Base-by-base conservation (phyloP, 2,113 vertebrate species). In the Coturnix japonica region DNA sequence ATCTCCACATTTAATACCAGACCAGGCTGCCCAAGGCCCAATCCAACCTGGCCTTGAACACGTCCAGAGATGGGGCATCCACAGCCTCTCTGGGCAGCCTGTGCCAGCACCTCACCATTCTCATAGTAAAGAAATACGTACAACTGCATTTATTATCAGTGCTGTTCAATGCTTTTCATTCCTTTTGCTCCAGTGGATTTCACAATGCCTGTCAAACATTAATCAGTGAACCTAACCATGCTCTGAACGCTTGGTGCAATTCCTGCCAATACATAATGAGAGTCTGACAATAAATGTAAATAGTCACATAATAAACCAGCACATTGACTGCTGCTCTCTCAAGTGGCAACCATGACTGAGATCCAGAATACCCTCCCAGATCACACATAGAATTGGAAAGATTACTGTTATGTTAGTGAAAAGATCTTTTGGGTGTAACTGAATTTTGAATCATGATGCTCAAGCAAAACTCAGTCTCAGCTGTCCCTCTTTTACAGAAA, bases 201-300 rank as follows among this genome's bases (percentile, higher is more conserved):
- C 89, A 89, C 60, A 95, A 94, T 89, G 47, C 65, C 66, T 91
- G 78, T 80, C 61, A 95, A 94, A 94, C 61, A 94, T 89, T 85
- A 87, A 95, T 89, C 75, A 41, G 72, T 26, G 33, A 83, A 78
- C 18, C 35, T 71, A 85, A 84, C 47, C 71, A 75, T 56, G 43
- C n/a, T 60, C 6, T 1, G 59, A 82, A 51, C 70, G 26, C 35
- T 85, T 60, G 19, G 17, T 85, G 67, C 31, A 77, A 63, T 61
- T 73, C 26, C 49, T 95, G 30, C 49, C 0, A 0, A 64, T 35
- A 67, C 1, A 1, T 59, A 63, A 67, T 19, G 41, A 84, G 28
- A 81, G 56, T 44, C 37, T 21, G 23, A 23, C 65, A 78, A 28
- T 51, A 59, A 43, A 69, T 64, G n/a, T 15, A 60, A 41, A 74